Base-by-base conservation (phyloP, 2,797 vertebrate species). In the Tachyglossus aculeatus region DNA sequence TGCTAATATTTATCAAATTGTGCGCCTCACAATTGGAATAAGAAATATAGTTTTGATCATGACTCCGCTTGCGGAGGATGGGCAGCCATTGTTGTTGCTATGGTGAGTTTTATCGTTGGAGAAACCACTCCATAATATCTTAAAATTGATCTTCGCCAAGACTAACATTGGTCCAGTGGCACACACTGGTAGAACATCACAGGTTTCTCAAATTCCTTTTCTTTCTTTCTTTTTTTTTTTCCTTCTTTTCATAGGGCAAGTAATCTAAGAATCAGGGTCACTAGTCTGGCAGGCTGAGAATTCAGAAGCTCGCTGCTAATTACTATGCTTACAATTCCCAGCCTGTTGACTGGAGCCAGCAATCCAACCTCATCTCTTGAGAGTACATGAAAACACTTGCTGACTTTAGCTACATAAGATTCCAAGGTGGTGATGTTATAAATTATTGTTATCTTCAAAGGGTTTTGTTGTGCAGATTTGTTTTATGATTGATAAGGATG, bases 301-400 rank as follows among this genome's bases (percentile, higher is more conserved):
- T 90, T 89, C 89, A 90, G 88, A 90, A 88, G 91, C 89, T 92
- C 89, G 86, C 86, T 88, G 90, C 89, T 92, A 90, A 93, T 92
- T 93, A 89, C 85, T 70, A 81, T 90, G 86, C 89, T 90, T 92
- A 92, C 90, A 92, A 91, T 92, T 88, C 89, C 88, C 91, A 92
- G 85, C 89, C 89, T 89, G 78, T 81, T 84, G 88, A 83, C 80
- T 80, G 88, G 90, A 74, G 89, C 89, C 88, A 89, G 74, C 86
- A 90, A 87, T 90, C 90, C 86, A 88, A 88, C 85, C 16, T 66
- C 82, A 86, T 87, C 87, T 90, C 90, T 86, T 21, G 85, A 89
- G 89, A 86, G 78, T 83, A 91, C 88, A 88, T 86, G 88, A 88
- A 90, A 82, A 84, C 81, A 85, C 85, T 91, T 80, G 54, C 89